Evolutionary conservation across 2,888 invertebrate species (phyloP).

Genomic region (Campopleginae sp.): DNA sequence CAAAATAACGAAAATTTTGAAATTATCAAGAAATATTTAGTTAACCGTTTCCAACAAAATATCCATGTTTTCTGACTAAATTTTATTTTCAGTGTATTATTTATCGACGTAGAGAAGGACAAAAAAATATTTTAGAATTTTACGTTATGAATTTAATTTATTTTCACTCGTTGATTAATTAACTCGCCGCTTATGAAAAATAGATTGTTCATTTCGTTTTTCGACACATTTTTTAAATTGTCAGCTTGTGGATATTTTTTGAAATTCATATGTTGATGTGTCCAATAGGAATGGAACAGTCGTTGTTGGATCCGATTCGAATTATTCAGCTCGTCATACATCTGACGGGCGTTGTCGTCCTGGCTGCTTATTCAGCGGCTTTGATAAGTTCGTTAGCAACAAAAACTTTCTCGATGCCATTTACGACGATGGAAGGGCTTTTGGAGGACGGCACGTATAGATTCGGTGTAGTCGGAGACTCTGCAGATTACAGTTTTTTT

Average conservation of each 20-base stretch:
- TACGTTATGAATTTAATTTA: too few species aligned
- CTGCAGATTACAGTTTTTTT: constrained; percentile 80
- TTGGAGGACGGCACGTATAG: constrained; percentile 79
- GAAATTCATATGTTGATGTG: not conserved
- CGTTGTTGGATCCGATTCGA: constrained; percentile 76
- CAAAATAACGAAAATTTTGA: too few species aligned
- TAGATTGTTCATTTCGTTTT: not conserved
- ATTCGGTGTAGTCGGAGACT: constrained; percentile 78
- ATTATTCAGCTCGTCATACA: constrained; percentile 79
- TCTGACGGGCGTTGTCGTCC: constrained; percentile 78
- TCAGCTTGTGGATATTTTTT: not conserved
- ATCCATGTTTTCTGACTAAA: too few species aligned
- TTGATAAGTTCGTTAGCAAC: constrained; percentile 81
- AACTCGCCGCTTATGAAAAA: not conserved
- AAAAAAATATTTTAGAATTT: too few species aligned
- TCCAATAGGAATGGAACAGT: constrained; percentile 74
- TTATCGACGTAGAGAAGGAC: not conserved
- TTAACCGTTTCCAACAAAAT: too few species aligned
- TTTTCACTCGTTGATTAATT: too few species aligned
- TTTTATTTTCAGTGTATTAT: too few species aligned
- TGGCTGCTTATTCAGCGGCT: constrained; percentile 82
- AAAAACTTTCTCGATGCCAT: constrained; percentile 80
- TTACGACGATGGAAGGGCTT: constrained; percentile 82
- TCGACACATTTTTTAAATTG: not conserved
- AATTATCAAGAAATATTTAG: too few species aligned